Percentiles rank a stretch among this genome's conserved stretches.
phyloP scores from a whole-genome alignment of 2,113 vertebrate species.

The Bambusicola thoracicus region DNA sequence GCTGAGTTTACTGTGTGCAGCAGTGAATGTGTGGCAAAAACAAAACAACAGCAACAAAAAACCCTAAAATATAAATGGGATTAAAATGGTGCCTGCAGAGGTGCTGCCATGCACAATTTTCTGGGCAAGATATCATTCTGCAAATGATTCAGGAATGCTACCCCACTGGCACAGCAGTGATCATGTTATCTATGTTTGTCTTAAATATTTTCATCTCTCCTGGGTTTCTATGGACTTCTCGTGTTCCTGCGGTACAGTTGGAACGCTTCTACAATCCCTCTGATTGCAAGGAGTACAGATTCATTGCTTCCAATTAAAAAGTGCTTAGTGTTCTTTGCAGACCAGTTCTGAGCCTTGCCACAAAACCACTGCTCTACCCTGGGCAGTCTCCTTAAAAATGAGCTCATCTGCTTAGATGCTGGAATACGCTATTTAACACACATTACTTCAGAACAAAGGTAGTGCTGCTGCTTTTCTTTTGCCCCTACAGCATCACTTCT shows the following conservation, averaged over 20 bases:
- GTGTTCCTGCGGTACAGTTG: not conserved
- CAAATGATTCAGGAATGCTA: not conserved
- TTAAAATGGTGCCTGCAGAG: not conserved
- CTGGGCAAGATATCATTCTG: not conserved
- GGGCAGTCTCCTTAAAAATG: not conserved
- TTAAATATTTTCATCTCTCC: not conserved
- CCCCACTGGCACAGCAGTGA: not conserved
- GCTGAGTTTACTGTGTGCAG: not conserved
- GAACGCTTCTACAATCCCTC: not conserved
- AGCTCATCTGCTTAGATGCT: not conserved
- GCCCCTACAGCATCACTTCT: not conserved
- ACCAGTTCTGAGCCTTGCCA: not conserved
- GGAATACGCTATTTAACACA: not conserved
- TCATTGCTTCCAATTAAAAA: not conserved
- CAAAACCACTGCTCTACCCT: not conserved
- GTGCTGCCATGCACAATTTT: not conserved
- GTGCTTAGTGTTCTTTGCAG: not conserved
- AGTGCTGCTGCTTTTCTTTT: not conserved
- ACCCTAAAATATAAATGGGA: not conserved
- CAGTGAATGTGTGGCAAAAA: not conserved
- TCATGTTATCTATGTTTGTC: fast-evolving
- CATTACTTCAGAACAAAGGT: not conserved
- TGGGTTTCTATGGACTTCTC: not conserved
- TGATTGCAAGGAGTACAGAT: not conserved
- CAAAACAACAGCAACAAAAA: not conserved